phyloP scores from a whole-genome alignment of 2,888 invertebrate genomes.

The Torymus texanus region DNA sequence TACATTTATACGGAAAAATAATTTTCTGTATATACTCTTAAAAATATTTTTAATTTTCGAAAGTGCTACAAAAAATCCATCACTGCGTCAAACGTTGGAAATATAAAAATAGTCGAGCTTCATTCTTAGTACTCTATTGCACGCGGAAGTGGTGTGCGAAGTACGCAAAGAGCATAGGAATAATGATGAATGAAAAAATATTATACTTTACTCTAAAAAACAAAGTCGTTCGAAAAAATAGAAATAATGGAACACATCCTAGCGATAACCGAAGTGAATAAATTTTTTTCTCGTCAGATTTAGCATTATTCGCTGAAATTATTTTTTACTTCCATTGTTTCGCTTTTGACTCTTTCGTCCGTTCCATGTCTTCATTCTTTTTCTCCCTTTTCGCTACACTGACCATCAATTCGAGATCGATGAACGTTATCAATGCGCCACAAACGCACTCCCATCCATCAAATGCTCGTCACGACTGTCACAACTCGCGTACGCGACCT shows the following conservation, averaged over 20 bases:
- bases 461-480: constrained; percentile 53
- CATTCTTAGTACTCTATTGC: too few species aligned
- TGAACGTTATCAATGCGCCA: constrained; percentile 51
- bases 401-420: constrained; percentile 42
- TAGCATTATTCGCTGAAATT: constrained; percentile 42
- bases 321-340: constrained; percentile 44
- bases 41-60: too few species aligned
- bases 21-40: too few species aligned
- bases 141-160: too few species aligned
- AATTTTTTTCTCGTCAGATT: constrained; percentile 47
- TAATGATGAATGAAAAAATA: too few species aligned
- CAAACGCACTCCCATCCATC: constrained; percentile 50
- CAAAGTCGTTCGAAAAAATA: too few species aligned
- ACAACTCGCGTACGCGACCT: constrained; percentile 42
- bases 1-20: too few species aligned
- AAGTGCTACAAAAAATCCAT: too few species aligned
- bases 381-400: constrained; percentile 20
- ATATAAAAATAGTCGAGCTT: too few species aligned
- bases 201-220: too few species aligned
- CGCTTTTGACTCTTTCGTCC: background rate
- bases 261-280: constrained; percentile 41
- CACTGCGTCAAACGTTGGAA: too few species aligned
- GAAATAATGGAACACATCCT: background rate
- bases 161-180: too few species aligned
- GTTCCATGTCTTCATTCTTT: constrained; percentile 47